Evolutionary conservation across 1,140 invertebrate species (phyloP).

Genomic region (Ostrea edulis): DNA sequence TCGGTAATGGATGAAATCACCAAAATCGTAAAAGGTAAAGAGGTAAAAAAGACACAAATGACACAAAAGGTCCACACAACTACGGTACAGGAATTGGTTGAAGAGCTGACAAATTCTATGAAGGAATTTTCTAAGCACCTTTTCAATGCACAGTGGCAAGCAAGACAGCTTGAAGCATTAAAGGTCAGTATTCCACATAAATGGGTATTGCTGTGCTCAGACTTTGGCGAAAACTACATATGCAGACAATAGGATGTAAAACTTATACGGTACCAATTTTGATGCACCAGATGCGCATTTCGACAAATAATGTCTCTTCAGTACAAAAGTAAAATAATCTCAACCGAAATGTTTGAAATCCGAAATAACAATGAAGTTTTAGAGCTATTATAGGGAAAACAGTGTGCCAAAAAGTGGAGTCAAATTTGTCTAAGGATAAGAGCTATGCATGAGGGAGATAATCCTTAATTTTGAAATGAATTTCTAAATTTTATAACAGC

Average conservation of each 20-base stretch:
- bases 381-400: no score
- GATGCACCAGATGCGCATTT: no score
- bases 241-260: constrained; percentile 49
- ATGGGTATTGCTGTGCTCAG: constrained; percentile 37
- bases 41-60: not conserved
- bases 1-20: not conserved
- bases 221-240: constrained; percentile 55
- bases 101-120: not conserved
- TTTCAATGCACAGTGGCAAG: constrained; percentile 44
- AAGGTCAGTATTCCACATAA: not conserved
- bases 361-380: no score
- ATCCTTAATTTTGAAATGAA: no score
- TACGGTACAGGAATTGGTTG: not conserved
- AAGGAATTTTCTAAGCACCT: not conserved
- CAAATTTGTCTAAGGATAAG: no score
- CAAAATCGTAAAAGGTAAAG: not conserved
- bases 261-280: no score
- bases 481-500: no score
- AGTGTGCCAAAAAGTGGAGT: no score
- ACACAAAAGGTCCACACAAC: not conserved
- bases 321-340: no score
- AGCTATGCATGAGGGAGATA: no score
- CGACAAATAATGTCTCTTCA: no score
- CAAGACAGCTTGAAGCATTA: constrained; percentile 39
- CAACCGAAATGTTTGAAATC: no score